Conservation (phyloP, 2,888 invertebrate genomes). For the Dioctria linearis region DNA sequence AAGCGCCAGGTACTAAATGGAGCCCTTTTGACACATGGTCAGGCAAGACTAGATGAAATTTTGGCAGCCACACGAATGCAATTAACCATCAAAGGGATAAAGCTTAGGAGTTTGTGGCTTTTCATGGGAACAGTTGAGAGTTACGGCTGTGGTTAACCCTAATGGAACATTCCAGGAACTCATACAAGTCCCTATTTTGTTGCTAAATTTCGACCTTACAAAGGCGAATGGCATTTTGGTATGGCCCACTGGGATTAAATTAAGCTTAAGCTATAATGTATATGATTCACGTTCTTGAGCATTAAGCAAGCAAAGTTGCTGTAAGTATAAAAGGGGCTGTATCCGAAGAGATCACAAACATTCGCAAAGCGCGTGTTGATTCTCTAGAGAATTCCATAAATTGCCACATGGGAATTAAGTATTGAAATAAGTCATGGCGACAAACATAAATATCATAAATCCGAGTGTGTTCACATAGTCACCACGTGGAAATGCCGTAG, state of each 20-base stretch:
- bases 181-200: slow-evolving; percentile 18
- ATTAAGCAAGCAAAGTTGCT: background rate
- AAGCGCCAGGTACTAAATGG: slow-evolving; percentile 39
- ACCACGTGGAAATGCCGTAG: too few species aligned
- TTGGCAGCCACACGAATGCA: slow-evolving; percentile 50
- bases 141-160: slow-evolving; percentile 49
- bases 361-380: background rate
- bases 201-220: slow-evolving; percentile 31
- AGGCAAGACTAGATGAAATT: slow-evolving; percentile 48
- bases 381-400: background rate
- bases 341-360: background rate
- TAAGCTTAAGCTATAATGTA: slow-evolving; percentile 39
- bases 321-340: background rate
- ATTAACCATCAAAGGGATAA: slow-evolving; percentile 49
- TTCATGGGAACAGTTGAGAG: slow-evolving; percentile 38
- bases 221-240: background rate
- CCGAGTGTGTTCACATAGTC: too few species aligned
- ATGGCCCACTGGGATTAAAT: slow-evolving; percentile 39
- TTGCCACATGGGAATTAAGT: background rate
- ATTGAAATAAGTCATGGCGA: too few species aligned
- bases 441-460: too few species aligned
- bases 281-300: slow-evolving; percentile 19
- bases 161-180: slow-evolving; percentile 45
- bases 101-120: slow-evolving; percentile 50
- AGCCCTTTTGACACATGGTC: slow-evolving; percentile 50